Evolutionary conservation across 2,797 vertebrate genomes (phyloP), one percentile per base, ranked within the genome.

Genomic region (Nannoperca obscura): DNA sequence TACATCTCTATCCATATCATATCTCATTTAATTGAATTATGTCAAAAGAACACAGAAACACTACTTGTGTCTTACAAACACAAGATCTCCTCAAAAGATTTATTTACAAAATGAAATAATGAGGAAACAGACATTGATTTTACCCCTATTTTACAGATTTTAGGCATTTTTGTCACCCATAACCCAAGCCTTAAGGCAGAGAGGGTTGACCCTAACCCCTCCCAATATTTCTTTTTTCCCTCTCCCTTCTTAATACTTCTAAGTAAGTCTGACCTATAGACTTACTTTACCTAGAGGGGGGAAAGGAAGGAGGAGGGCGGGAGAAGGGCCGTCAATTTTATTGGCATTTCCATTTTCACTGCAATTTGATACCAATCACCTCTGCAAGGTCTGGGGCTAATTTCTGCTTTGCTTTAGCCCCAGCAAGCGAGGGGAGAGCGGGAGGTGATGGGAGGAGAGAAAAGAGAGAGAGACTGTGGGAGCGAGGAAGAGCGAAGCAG

Each of bases 281-380:
- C 88, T 82, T 84, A 75, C 89, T 83, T 79, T 82, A 93, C 93
- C 93, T 92, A 69, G 30, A 83, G 91, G 91, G 70, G 66, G 36
- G 60, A 72, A 72, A 68, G 59, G 40, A 76, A 74, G 75, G 72
- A 75, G 81, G n/a, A 65, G 36, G 40, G 67, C 34, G 50, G 71
- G 62, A 61, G 69, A 94, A 92, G 91, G 94, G 93, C 84, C 81
- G 94, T 95, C 95, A 95, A 95, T 96, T 96, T 96, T 96, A 95
- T 96, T 89, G 93, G 93, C 93, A 94, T 96, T 97, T 95, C 96
- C 95, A 97, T 96, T 96, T 96, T 93, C 91, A 79, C 89, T 93
- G 96, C 93, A 96, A 96, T 96, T 93, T 82, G 93, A 97, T 95
- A 95, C 92, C 85, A 91, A 95, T 96, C 94, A 96, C 95, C 94